Conservation (phyloP, 2,113 vertebrate species). For the Platichthys stellatus region DNA sequence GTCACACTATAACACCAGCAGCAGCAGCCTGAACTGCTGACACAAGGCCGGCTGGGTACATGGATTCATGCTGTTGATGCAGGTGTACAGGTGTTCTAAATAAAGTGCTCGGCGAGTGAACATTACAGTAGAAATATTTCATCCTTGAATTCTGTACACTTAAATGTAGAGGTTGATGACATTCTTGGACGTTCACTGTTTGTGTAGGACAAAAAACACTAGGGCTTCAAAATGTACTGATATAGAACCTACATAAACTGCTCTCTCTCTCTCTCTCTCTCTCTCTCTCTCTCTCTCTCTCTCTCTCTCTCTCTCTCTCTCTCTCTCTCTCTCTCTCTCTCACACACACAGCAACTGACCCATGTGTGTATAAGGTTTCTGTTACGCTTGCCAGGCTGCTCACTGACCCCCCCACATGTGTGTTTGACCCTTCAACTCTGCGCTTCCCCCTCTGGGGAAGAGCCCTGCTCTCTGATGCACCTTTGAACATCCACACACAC, state of each 20-base stretch:
- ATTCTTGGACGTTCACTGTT: background rate
- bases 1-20: background rate
- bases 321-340: too few species aligned
- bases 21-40: background rate
- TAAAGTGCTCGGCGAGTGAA: background rate
- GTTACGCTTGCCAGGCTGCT: conserved; percentile 84
- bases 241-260: background rate
- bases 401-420: conserved; percentile 83
- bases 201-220: background rate
- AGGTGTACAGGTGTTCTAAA: background rate
- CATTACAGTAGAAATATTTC: background rate
- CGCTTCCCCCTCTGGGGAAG: conserved; percentile 81
- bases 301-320: background rate
- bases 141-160: background rate
- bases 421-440: conserved; percentile 87
- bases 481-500: conserved; percentile 48
- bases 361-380: conserved; percentile 68
- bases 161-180: background rate
- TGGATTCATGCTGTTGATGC: background rate
- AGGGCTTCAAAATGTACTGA: too few species aligned
- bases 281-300: background rate
- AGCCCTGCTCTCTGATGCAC: conserved; percentile 42
- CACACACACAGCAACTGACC: conserved; percentile 64
- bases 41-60: background rate
- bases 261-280: background rate